Base-by-base conservation (phyloP, 2,888 invertebrate genomes). In the Phytoseiulus persimilis region DNA sequence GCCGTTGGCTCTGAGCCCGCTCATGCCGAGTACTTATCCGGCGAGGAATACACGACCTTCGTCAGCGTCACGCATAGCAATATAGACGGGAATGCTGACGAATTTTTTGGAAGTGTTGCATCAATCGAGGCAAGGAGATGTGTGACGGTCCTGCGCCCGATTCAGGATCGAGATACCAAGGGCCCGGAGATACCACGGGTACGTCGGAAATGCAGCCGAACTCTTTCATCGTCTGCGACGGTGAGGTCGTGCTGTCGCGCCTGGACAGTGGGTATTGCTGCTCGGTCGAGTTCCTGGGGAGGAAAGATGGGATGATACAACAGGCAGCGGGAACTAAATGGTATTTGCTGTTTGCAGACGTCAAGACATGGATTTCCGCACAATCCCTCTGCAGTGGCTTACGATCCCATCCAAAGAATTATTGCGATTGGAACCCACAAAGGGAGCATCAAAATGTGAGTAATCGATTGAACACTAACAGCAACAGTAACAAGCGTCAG, bases 351-450 rank as follows among this genome's bases (percentile, higher is more conserved):
- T 32, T 87, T 87, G 1, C 87, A 87, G 87, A 87, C 97, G 92
- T 97, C 97, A 93, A 96, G 98, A 90, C 98, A 99, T 95, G 99
- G 99, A 92, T 99, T 99, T 94, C 99, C 99, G 91, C 96, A 96
- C 94, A 96, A 98, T 92, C 98, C 99, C 89, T 97, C 97, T 91
- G 96, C 98, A 90, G 94, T 99, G 94, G 98, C 98, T 91, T 99
- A 96, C 94, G 99, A 99, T 94, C 98, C 99, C 91, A 96, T 99
- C 92, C 99, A 99, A 94, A 96, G 96, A 93, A 94, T 99, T 91
- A 95, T 99, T 93, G 99, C 98, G 91, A 96, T 99, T 93, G 99
- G 99, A 91, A 98, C 98, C 92, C 98, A 97, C 94, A 95, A 95
- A 92, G 98, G 98, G 92, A 96, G 96, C 92, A 95, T 99, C 92